Conservation (phyloP, 2,888 invertebrate species). For the Axea sp. region DNA sequence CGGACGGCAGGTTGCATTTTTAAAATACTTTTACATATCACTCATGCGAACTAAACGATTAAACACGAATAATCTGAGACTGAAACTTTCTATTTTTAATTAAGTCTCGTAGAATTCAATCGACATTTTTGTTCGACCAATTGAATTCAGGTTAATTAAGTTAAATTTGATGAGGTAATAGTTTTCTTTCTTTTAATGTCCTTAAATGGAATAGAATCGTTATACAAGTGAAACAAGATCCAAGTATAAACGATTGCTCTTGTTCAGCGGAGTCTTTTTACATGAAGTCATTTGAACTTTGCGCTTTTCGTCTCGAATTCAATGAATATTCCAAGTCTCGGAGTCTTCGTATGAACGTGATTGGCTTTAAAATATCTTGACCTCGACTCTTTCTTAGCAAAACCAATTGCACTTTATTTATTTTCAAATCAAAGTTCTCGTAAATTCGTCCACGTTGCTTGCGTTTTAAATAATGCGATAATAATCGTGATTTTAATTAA, state of each 20-base stretch:
- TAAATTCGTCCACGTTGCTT: no score
- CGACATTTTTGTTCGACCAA: neutral
- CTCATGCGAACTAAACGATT: neutral
- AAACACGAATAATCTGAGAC: neutral
- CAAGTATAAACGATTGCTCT: no score
- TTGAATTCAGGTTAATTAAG: no score
- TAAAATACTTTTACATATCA: conserved; percentile 31
- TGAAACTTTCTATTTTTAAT: conserved; percentile 11
- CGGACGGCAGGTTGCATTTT: conserved; percentile 39
- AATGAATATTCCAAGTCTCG: conserved; percentile 42
- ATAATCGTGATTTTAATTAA: conserved; percentile 28
- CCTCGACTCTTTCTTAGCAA: no score
- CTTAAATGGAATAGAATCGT: no score
- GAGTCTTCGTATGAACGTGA: conserved; percentile 5
- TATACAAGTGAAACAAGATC: no score
- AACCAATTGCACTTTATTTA: no score
- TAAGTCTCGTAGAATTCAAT: neutral
- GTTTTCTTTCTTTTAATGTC: no score
- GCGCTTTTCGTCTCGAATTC: conserved; percentile 29
- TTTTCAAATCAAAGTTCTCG: no score
- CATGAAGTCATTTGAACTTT: conserved; percentile 26
- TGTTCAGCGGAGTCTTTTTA: no score
- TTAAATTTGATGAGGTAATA: no score
- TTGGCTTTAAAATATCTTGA: no score
- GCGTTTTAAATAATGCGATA: conserved; percentile 25